Evolutionary conservation across 2,113 vertebrate species (phyloP).

Genomic region (Myiopsitta monachus): DNA sequence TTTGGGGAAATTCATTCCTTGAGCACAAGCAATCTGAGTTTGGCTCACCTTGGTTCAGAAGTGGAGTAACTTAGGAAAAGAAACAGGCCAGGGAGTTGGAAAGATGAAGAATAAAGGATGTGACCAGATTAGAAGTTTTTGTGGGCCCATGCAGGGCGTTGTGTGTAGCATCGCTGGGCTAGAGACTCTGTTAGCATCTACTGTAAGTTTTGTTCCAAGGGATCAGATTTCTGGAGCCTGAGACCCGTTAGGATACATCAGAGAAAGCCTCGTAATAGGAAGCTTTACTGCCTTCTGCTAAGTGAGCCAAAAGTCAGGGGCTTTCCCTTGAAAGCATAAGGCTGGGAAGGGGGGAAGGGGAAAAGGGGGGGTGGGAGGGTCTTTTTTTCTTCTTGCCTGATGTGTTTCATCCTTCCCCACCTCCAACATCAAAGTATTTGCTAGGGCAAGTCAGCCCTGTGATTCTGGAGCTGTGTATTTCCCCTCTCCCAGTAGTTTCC

Average conservation of each 20-base stretch:
- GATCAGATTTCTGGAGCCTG: slow-evolving; percentile 67
- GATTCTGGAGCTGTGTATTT: slow-evolving; percentile 63
- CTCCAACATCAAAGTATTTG: slow-evolving; percentile 67
- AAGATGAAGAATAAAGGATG: neutral
- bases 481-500: slow-evolving; percentile 59
- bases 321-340: slow-evolving; percentile 43
- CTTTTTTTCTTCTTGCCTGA: slow-evolving; percentile 56
- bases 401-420: slow-evolving; percentile 71
- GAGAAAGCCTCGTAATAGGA: slow-evolving; percentile 61
- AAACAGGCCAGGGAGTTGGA: neutral
- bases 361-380: neutral
- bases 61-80: neutral
- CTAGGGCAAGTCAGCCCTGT: slow-evolving; percentile 49
- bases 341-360: neutral
- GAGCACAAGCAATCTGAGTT: neutral
- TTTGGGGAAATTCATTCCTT: neutral
- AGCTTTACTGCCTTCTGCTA: slow-evolving; percentile 64
- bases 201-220: slow-evolving; percentile 42
- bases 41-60: slow-evolving; percentile 6
- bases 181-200: slow-evolving; percentile 9
- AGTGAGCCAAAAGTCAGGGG: slow-evolving; percentile 52
- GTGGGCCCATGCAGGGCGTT: neutral
- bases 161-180: neutral
- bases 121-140: neutral
- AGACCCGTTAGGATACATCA: slow-evolving; percentile 60